Base-by-base conservation (phyloP, 2,797 vertebrate species). In the Catharus ustulatus region DNA sequence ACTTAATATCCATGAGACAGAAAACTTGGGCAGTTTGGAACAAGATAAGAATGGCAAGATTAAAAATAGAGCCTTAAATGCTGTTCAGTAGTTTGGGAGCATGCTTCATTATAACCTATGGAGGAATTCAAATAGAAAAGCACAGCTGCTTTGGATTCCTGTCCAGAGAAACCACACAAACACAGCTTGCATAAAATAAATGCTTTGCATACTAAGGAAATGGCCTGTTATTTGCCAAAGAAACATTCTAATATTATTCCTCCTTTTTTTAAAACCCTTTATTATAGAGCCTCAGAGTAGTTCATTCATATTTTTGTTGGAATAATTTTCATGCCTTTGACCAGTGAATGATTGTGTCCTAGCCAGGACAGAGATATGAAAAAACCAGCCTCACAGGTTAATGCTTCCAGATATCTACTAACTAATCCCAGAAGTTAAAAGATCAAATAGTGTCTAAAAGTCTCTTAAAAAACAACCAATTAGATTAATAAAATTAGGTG, bases 141-240 rank as follows among this genome's bases (percentile, higher is more conserved):
- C 87, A 83, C 93, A 94, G 84, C 87, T 95, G 87, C 66, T 93
- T 96, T 93, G 69, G 63, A 95, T 93, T 94, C 87, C 64, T 89
- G 79, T 91, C 91, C 76, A 94, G 76, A 93, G 66, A 87, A 93
- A 84, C 54, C 7, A n/a, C 13, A 92, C 34, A 61, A 80, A 67
- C 76, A 91, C 51, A 95, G 92, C 66, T 89, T 95, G 91, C 63
- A 86, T 81, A 91, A 91, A 91, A 92, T 51, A 89, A 93, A 73
- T 55, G 66, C 48, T 81, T 94, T 93, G 89, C 89, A 88, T 93
- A 92, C 77, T 71, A 96, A 94, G 59, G 79, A 90, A 92, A 78
- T 45, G 5, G 46, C 29, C 54, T 87, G 68, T 80, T 85, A 92
- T 79, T 89, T 77, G 16, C 68, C 68, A 85, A 34, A 85, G 64